These are phyloP conservation scores for Desmophyllum pertusum DNA, from an alignment of 92 coral and sea anemone species.

Conservation along the genomic window DNA sequence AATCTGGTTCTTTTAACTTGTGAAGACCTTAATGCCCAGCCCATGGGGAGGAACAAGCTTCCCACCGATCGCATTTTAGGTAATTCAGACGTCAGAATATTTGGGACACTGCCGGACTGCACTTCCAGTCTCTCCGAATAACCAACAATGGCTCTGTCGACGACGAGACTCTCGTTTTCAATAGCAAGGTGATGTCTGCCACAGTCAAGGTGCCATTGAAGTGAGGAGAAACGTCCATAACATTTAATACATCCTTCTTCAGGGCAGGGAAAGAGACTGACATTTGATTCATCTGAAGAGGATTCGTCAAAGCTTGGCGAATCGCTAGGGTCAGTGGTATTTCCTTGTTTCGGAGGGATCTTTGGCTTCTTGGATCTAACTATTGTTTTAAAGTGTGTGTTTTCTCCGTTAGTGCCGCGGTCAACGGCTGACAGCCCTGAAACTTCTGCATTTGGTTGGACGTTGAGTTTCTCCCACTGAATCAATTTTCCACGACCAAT, in stretches of 20 bases:
- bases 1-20: neutral
- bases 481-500: conserved; percentile 1
- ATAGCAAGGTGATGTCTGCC: neutral
- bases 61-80: neutral
- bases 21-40: conserved; percentile 23
- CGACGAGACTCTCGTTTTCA: conserved; percentile 14
- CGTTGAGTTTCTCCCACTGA: conserved; percentile 8
- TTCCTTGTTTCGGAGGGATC: neutral
- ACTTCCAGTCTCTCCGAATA: conserved; percentile 28
- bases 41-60: neutral
- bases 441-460: conserved; percentile 1
- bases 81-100: neutral
- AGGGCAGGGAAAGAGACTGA: neutral
- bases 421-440: conserved; percentile 3
- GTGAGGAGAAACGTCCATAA: conserved; percentile 10
- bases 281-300: too few species aligned
- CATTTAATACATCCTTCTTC: conserved; percentile 28
- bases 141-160: conserved; percentile 11
- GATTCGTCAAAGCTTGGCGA: too few species aligned
- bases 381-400: neutral
- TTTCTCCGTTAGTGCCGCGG: neutral
- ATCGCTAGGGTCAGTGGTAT: too few species aligned
- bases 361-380: neutral
- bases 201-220: conserved; percentile 19
- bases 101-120: neutral